Percentiles rank a stretch among this genome's conserved stretches.
phyloP scores from a whole-genome alignment of 2,888 invertebrate genomes.

The Petrolisthes cinctipes region DNA sequence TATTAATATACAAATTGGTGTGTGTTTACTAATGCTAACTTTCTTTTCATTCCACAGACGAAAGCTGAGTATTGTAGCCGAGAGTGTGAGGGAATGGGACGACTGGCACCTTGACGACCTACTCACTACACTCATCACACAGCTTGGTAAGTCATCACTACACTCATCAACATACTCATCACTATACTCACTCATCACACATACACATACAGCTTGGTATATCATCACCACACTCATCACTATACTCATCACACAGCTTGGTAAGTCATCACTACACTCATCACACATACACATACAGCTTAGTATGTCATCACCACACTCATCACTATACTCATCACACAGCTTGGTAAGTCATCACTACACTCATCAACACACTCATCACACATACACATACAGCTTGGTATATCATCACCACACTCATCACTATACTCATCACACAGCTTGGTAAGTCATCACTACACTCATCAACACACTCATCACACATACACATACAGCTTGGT shows the following conservation, averaged over 20 bases:
- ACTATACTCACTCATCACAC: neutral
- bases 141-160: slow-evolving; percentile 51
- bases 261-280: neutral
- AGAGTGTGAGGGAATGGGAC: slow-evolving; percentile 60
- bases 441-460: too few species aligned
- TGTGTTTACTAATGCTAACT: neutral
- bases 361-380: too few species aligned
- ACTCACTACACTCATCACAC: slow-evolving; percentile 56
- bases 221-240: neutral
- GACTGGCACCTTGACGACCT: slow-evolving; percentile 65
- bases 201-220: neutral
- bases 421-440: too few species aligned
- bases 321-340: neutral
- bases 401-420: too few species aligned
- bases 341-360: too few species aligned
- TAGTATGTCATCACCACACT: slow-evolving; percentile 39
- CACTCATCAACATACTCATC: neutral
- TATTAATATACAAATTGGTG: too few species aligned
- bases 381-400: too few species aligned
- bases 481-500: too few species aligned
- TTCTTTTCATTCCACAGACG: slow-evolving; percentile 20
- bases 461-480: too few species aligned
- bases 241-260: neutral
- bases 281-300: slow-evolving; percentile 44
- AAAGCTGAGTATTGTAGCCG: slow-evolving; percentile 62